Evolutionary conservation across 2,113 vertebrate genomes (phyloP), one percentile per base, ranked within the genome.

Genomic region (Tapirus terrestris): DNA sequence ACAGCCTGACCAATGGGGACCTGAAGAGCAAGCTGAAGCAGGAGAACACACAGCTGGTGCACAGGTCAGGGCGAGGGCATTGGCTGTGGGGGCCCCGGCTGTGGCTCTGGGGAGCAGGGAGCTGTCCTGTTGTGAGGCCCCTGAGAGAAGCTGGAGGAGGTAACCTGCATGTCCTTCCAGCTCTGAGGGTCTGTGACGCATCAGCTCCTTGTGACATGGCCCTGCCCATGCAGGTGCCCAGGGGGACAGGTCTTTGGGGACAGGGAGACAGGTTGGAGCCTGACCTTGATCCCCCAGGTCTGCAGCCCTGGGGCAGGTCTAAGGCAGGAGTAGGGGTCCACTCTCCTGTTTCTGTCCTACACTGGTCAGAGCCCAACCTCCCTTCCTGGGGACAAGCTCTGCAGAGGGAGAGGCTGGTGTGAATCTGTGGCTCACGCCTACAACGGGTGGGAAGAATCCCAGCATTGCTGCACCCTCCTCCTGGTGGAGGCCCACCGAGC

Each of bases 21-120:
- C 97, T 99, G 86, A 99, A 99, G 98, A 99, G 99, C 98, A 99
- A 99, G 98, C 98, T 99, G 96, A 99, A 99, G 96, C 99, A 99
- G 96, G 99, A 99, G 92, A 99, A 99, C 98, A 99, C 99, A 0
- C 99, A 99, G 67, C 98, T 99, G 11, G 99, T 99, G 16, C 99
- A 99, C 99, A 99, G 99, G 99, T 99, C 67, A 33, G 93, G 82
- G 84, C 33, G 0, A 39, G 0, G 4, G 33, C 3, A 0, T 13
- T 12, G 18, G n/a, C n/a, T 91, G 2, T 29, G 45, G 76, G 60
- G 72, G 86, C 51, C 25, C 76, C 0, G 3, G 36, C 88, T 3
- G 63, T 14, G 51, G 17, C 10, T 20, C 4, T 17, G 63, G n/a
- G 67, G 80, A 51, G 4, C 4, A 3, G 4, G 10, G 73, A n/a